Evolutionary conservation across 2,113 vertebrate genomes (phyloP), one percentile per base, ranked within the genome.

Genomic region (Phodopus roborovskii): DNA sequence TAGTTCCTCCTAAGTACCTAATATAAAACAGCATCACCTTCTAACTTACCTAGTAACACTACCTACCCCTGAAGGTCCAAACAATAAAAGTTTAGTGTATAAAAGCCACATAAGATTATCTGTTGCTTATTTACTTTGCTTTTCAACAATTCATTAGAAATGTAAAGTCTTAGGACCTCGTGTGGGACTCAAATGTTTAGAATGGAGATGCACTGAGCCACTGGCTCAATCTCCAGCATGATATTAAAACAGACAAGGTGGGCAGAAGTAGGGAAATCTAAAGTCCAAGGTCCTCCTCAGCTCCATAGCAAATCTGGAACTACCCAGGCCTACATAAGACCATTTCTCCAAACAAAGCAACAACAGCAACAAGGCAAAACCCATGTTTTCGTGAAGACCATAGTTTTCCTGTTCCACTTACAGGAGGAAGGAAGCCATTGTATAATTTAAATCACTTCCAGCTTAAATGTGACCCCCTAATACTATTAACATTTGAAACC

Each of bases 91-190:
- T 91, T 94, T n/a, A 19, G 3, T 48, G 3, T 84, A 89, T 66
- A 12, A 20, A 81, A 33, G 39, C 1, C 17, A 70, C 9, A 9
- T 64, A 33, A 42, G 30, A 81, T 39, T 84, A 26, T 91, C 77
- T 62, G 30, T 16, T 73, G 5, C 66, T 96, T 96, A 4, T n/a
- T 92, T 96, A 48, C n/a, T 81, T 91, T 71, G 77, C 5, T 85
- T 84, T 88, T 68, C 4, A 77, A 48, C 85, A 77, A 66, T 42
- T 24, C 3, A 64, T 91, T 58, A 64, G 77, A 93, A 84, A 58
- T 42, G 11, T 62, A 78, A 68, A 78, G 64, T 60, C 24, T 56
- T 33, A 20, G 42, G 1, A 19, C 39, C 24, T 45, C 48, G 26
- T 30, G 19, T 48, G 58, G 11, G 48, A 45, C 16, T 33, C 39